Conservation (phyloP, 1,140 invertebrate genomes). For the Scaptomyza pallida region DNA sequence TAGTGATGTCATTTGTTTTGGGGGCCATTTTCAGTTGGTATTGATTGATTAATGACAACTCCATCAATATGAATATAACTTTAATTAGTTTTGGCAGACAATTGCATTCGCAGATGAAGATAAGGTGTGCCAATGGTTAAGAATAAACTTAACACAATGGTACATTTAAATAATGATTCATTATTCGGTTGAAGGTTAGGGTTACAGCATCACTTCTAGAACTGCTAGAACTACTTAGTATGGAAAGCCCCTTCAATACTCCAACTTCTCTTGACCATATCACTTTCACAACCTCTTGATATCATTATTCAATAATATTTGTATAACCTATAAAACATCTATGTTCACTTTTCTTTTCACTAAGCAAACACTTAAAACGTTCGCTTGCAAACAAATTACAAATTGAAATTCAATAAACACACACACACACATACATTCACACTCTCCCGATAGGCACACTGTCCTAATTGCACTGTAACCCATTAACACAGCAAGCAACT, state of each 20-base stretch:
- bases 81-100: constrained; percentile 9
- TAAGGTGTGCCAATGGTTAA: neutral
- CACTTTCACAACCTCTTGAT: no score
- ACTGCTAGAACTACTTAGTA: no score
- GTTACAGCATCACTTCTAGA: no score
- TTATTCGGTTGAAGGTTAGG: no score
- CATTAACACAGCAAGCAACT: constrained; percentile 62
- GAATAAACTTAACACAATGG: no score
- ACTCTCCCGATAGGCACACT: constrained; percentile 40
- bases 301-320: neutral
- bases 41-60: constrained; percentile 70
- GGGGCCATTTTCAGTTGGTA: constrained; percentile 60
- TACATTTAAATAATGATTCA: no score
- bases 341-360: constrained; percentile 13
- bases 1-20: constrained; percentile 67
- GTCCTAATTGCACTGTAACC: constrained; percentile 80
- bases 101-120: neutral
- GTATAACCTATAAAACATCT: neutral
- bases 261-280: no score
- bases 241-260: no score
- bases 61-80: constrained; percentile 20
- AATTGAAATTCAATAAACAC: constrained; percentile 25
- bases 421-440: no score
- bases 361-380: neutral
- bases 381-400: neutral